Evolutionary conservation across 2,797 vertebrate genomes (phyloP).

Genomic region (Antennarius maculatus): DNA sequence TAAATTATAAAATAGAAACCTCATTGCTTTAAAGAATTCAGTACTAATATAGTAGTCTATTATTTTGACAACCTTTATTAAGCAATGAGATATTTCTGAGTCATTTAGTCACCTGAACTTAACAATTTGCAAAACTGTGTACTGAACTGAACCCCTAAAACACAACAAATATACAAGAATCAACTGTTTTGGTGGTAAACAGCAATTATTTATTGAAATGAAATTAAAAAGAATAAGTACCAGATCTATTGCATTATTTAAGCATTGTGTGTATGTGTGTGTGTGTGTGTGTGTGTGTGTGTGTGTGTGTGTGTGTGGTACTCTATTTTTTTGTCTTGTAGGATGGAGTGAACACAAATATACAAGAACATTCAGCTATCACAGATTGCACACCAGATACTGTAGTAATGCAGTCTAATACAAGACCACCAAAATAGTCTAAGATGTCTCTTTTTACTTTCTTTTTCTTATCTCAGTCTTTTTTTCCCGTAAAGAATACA

Average conservation of each 20-base stretch:
- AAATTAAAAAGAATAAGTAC: conserved; percentile 92
- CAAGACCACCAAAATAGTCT: conserved; percentile 90
- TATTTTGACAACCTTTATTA: neutral
- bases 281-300: too few species aligned
- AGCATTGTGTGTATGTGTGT: conserved; percentile 85
- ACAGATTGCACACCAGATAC: conserved; percentile 96
- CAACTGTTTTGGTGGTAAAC: conserved; percentile 89
- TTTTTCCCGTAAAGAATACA: conserved; percentile 87
- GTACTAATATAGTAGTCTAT: neutral
- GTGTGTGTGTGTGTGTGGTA: conserved; percentile 64
- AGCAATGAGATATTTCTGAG: too few species aligned
- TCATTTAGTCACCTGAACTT: too few species aligned
- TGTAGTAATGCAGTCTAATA: conserved; percentile 92
- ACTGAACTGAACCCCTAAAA: too few species aligned
- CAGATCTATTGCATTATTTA: conserved; percentile 97
- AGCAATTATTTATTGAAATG: conserved; percentile 98
- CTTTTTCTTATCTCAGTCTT: conserved; percentile 41
- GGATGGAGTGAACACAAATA: conserved; percentile 93
- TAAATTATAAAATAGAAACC: neutral
- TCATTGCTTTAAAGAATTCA: neutral
- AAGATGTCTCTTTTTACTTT: conserved; percentile 40
- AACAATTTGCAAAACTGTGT: neutral
- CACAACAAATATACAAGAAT: conserved; percentile 9
- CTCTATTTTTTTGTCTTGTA: conserved; percentile 85
- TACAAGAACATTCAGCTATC: conserved; percentile 98